These are phyloP conservation scores for Vultur gryphus DNA, from an alignment of 2,797 vertebrate genomes.

Conservation along the genomic window DNA sequence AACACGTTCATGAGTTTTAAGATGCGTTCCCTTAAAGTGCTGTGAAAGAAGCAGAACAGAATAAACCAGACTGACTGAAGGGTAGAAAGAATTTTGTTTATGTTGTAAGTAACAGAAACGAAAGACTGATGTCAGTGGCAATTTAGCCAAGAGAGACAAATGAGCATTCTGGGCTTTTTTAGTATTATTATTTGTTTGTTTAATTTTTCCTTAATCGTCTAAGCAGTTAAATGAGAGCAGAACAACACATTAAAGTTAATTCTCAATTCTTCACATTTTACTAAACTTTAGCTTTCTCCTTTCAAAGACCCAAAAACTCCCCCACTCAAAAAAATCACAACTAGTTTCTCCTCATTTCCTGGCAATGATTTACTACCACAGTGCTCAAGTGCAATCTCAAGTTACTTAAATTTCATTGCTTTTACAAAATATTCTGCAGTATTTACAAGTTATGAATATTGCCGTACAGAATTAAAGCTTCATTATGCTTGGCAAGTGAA, in stretches of 20 bases:
- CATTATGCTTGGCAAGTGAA: background rate
- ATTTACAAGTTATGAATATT: conserved; percentile 12
- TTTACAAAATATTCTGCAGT: background rate
- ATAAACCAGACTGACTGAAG: background rate
- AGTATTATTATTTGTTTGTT: background rate
- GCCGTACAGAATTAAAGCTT: conserved; percentile 29
- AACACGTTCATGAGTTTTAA: background rate
- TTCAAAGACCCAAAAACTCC: background rate
- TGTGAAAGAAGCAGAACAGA: background rate
- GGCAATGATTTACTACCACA: background rate
- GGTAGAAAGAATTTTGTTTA: background rate
- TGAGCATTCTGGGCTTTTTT: background rate
- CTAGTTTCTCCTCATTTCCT: background rate
- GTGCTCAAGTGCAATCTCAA: background rate
- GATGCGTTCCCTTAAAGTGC: background rate
- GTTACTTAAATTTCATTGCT: background rate
- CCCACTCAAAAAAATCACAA: background rate
- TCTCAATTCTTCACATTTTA: background rate
- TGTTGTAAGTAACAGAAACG: background rate
- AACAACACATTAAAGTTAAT: background rate
- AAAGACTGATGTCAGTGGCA: background rate
- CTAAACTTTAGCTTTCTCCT: background rate
- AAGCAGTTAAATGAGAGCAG: background rate
- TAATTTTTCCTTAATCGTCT: background rate
- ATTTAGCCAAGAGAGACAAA: background rate